phyloP scores from a whole-genome alignment of 2,113 vertebrate species.

The Amphiprion ocellaris region DNA sequence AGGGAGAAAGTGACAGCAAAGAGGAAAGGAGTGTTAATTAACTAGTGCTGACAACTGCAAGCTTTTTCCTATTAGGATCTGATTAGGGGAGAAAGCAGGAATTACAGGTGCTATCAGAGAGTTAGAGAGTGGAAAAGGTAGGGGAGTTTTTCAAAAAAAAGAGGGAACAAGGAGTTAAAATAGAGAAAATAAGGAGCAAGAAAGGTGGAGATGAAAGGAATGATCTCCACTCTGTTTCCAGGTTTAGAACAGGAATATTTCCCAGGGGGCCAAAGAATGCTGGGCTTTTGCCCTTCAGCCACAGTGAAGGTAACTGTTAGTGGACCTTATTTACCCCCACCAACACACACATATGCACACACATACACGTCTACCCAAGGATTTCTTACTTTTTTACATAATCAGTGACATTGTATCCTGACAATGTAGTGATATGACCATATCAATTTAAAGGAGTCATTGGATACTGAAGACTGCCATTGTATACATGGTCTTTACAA shows the following conservation, averaged over 20 bases:
- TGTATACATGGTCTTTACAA: too few species aligned
- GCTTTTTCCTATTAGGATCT: slow-evolving; percentile 68
- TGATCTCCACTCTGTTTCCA: slow-evolving; percentile 57
- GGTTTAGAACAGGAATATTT: slow-evolving; percentile 58
- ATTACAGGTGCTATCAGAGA: slow-evolving; percentile 57
- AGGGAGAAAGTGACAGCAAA: slow-evolving; percentile 20
- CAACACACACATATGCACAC: not conserved
- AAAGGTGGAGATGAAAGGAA: slow-evolving; percentile 45
- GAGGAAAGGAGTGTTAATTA: slow-evolving; percentile 59
- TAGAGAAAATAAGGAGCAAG: slow-evolving; percentile 29
- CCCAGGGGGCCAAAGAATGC: slow-evolving; percentile 43
- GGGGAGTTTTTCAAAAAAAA: not conserved
- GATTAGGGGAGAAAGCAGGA: slow-evolving; percentile 55
- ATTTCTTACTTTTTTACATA: too few species aligned
- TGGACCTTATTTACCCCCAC: slow-evolving; percentile 46
- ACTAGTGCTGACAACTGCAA: slow-evolving; percentile 67
- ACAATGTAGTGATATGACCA: too few species aligned
- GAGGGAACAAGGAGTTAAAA: slow-evolving; percentile 25
- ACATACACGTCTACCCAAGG: not conserved
- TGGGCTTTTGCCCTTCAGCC: slow-evolving; percentile 63
- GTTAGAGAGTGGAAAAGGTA: not conserved
- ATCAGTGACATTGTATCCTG: too few species aligned
- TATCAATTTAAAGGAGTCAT: too few species aligned
- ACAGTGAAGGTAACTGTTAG: slow-evolving; percentile 58
- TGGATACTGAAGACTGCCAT: too few species aligned